phyloP scores from a whole-genome alignment of 64 coral and sea anemone species.

The Anthopleura sola region DNA sequence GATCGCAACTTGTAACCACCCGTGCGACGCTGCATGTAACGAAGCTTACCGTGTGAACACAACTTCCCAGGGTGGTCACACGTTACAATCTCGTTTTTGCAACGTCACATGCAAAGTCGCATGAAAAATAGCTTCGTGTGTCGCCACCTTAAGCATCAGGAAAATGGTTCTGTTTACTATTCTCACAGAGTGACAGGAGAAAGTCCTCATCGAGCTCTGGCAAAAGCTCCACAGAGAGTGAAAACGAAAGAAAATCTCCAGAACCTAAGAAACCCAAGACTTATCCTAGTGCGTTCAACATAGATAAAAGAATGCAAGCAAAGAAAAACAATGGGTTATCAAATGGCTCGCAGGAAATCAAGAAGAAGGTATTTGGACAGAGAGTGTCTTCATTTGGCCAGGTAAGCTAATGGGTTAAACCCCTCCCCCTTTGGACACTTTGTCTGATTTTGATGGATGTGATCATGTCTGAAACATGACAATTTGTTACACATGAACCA shows the following conservation, averaged over 20 bases:
- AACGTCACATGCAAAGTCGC: too few species aligned
- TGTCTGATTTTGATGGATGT: too few species aligned
- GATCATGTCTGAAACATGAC: too few species aligned
- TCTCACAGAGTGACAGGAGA: neutral
- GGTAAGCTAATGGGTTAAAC: neutral
- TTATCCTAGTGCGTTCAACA: conserved; percentile 20
- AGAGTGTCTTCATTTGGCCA: neutral
- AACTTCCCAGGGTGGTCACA: too few species aligned
- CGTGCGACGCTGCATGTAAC: too few species aligned
- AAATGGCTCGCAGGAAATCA: neutral
- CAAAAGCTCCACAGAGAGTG: neutral
- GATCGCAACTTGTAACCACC: too few species aligned
- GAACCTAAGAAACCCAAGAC: neutral
- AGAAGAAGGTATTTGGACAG: conserved; percentile 18
- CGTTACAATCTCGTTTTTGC: too few species aligned
- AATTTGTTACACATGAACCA: too few species aligned
- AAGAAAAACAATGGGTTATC: neutral
- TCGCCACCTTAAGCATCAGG: too few species aligned
- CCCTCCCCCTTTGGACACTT: neutral
- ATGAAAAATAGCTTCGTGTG: too few species aligned
- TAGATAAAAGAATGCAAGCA: conserved; percentile 22
- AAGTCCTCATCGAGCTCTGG: neutral
- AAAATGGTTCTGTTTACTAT: too few species aligned
- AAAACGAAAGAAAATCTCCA: neutral
- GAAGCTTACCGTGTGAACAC: too few species aligned